These are phyloP conservation scores for Gymnosoma rotundatum DNA, from an alignment of 2,888 invertebrate genomes.

Conservation along the genomic window DNA sequence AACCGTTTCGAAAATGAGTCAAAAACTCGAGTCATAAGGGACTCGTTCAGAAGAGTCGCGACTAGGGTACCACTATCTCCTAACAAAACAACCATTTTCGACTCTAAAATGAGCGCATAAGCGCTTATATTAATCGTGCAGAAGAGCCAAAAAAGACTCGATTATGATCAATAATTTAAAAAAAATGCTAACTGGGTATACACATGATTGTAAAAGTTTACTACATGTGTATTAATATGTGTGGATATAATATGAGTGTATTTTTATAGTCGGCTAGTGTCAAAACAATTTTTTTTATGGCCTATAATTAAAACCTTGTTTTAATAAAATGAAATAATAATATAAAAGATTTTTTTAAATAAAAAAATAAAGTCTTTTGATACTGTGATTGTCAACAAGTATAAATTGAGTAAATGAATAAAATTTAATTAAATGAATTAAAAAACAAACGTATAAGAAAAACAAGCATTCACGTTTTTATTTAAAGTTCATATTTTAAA, in stretches of 20 bases:
- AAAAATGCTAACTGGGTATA: too few species aligned
- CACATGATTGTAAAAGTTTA: not conserved
- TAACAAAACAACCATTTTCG: too few species aligned
- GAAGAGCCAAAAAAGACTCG: too few species aligned
- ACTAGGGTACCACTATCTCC: too few species aligned
- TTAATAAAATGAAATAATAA: slow-evolving; percentile 38
- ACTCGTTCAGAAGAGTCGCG: too few species aligned
- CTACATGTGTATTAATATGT: not conserved
- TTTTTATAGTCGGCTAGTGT: slow-evolving; percentile 60
- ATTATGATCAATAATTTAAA: too few species aligned
- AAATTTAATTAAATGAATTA: slow-evolving; percentile 12
- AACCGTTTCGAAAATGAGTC: too few species aligned
- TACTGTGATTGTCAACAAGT: slow-evolving; percentile 62
- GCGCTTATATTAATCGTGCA: too few species aligned
- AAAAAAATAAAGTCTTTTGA: slow-evolving; percentile 35
- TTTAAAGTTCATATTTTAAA: slow-evolving; percentile 55
- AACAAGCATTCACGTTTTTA: slow-evolving; percentile 41
- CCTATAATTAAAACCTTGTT: slow-evolving; percentile 69
- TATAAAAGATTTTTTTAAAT: slow-evolving; percentile 7
- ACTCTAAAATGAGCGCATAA: too few species aligned
- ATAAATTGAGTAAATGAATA: slow-evolving; percentile 44
- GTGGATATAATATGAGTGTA: slow-evolving; percentile 6
- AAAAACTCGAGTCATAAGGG: too few species aligned
- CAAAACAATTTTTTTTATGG: slow-evolving; percentile 70
- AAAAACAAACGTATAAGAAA: not conserved